Evolutionary conservation across 92 coral and sea anemone species (phyloP), one percentile per base, ranked within the genome.

Genomic region (Zoanthus sociatus): DNA sequence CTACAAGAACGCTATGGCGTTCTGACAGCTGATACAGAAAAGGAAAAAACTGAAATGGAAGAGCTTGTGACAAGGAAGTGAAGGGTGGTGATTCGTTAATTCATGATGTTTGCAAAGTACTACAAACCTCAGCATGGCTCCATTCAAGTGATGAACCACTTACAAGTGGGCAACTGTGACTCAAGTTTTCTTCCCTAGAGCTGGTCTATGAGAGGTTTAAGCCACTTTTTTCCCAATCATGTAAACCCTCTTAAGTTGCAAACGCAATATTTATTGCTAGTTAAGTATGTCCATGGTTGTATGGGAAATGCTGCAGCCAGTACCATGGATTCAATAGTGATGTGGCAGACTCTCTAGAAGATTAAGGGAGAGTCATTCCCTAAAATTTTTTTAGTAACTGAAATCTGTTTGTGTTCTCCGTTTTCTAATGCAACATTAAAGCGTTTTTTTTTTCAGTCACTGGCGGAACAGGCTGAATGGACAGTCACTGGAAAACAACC

Each of bases 391-490:
- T 8, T 10, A 16, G 32, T 77, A 10, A 48, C 47, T 60, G 83
- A 77, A 17, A n/a, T 78, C 12, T 78, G 84, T 78, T 64, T 78
- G 30, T 78, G 84, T 64, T 16, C 64, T 12, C 84, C 84, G 51
- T 78, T 54, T 42, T 33, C 69, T 53, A 78, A 78, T 54, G 84
- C 84, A 9, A 53, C 67, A 16, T 78, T 47, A 26, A 71, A 78
- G 44, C 18, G 64, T n/a, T n/a, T n/a, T n/a, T n/a, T 78, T 54
- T 54, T 47, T 78, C 67, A 47, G 63, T 15, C 67, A 78, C 84
- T 78, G 84, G 84, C 64, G 71, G 20, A 78, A 47, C 42, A 48
- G 84, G 74, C 74, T 82, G 50, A 32, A 31, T 60, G 50, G 61
- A 60, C 15, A 58, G 20, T 30, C 78, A 6, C 78, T 73, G 14